Conservation (phyloP, 2,797 vertebrate species). For the Periparus ater region DNA sequence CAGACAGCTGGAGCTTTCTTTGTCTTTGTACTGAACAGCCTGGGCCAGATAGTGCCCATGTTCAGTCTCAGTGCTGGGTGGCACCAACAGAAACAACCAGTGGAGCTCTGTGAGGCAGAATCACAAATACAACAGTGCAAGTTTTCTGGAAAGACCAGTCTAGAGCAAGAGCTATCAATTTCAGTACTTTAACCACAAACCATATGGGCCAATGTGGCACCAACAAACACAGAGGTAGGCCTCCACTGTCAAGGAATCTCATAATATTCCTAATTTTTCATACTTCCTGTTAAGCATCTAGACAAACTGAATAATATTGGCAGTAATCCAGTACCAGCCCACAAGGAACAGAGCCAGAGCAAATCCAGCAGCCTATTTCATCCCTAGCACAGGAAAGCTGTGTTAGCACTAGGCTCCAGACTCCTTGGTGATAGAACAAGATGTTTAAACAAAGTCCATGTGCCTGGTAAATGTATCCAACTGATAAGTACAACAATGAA, state of each 20-base stretch:
- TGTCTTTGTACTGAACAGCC: background rate
- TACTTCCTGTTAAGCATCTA: background rate
- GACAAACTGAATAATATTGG: background rate
- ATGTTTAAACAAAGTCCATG: background rate
- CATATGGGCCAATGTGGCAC: background rate
- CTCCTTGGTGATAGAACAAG: background rate
- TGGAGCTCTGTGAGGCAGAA: background rate
- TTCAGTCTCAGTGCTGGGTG: background rate
- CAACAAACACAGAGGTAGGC: background rate
- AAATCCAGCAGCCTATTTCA: background rate
- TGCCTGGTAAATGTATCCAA: background rate
- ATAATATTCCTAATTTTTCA: background rate
- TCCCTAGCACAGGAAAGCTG: background rate
- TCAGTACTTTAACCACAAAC: background rate
- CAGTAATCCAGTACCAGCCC: background rate
- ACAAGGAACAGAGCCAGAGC: background rate
- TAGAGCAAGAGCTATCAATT: background rate
- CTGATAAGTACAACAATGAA: background rate
- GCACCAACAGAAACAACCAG: background rate
- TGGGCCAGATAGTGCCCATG: fast-evolving
- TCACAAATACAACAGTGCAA: background rate
- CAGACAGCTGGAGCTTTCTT: background rate
- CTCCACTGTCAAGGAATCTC: background rate
- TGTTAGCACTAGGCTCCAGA: background rate
- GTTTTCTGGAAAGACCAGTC: background rate